A percentile compares a stretch with the other conserved stretches of the same genome.
Evolutionary conservation across 1,140 invertebrate species (phyloP).

Genomic region (Stegodyphus dumicola): DNA sequence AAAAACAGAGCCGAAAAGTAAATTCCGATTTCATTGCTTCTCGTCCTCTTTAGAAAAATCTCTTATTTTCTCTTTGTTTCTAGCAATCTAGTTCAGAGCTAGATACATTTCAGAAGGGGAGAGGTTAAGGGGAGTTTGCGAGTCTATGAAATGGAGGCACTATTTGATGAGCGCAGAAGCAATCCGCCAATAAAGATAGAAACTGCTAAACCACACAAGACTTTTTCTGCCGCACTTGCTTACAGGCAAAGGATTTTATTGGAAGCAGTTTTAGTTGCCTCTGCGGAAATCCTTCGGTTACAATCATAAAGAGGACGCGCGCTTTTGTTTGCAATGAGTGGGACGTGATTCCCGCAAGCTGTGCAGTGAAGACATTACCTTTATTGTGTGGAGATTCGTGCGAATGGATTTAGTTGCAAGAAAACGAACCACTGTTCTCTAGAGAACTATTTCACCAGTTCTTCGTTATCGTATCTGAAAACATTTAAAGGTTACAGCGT

Average conservation of each 20-base stretch:
- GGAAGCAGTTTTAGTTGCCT: slow-evolving; percentile 46
- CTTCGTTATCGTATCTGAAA: too few species aligned
- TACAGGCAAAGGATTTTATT: slow-evolving; percentile 56
- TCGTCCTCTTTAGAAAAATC: background rate
- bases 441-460: too few species aligned
- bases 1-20: slow-evolving; percentile 12
- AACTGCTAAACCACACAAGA: slow-evolving; percentile 23
- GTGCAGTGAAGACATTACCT: slow-evolving; percentile 44
- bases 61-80: slow-evolving; percentile 26
- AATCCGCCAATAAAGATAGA: slow-evolving; percentile 40
- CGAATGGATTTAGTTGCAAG: slow-evolving; percentile 38
- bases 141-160: slow-evolving; percentile 42
- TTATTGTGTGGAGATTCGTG: slow-evolving; percentile 53
- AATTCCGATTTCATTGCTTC: slow-evolving; percentile 52
- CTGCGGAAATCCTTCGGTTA: slow-evolving; percentile 13
- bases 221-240: slow-evolving; percentile 19
- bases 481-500: too few species aligned
- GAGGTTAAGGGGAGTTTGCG: background rate
- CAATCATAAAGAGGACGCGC: slow-evolving; percentile 35
- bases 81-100: slow-evolving; percentile 27
- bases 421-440: slow-evolving; percentile 12
- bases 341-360: slow-evolving; percentile 51
- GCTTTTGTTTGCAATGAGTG: slow-evolving; percentile 23
- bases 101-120: background rate
- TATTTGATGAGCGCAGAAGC: slow-evolving; percentile 43